Evolutionary conservation across 1,140 invertebrate genomes (phyloP), one percentile per base, ranked within the genome.

Genomic region (Diabrotica virgifera): DNA sequence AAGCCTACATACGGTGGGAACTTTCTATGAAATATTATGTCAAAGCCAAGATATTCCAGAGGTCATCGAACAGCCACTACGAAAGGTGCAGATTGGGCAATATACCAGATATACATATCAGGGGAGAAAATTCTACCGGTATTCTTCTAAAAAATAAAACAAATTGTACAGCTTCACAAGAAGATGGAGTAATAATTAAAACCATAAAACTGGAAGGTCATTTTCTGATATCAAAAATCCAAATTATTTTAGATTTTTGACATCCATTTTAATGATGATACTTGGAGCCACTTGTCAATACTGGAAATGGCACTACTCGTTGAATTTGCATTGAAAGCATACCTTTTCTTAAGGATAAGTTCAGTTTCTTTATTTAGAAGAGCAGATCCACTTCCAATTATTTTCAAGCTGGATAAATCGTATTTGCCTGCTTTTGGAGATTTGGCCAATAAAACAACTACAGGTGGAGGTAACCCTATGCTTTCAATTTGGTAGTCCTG

Each of bases 361-460:
- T 80, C 76, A 35, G 79, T 70, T 53, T 80, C 75, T 65, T 76
- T 69, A 2, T 78, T 77, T 10, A 84, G 66, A 8, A 83, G 80
- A 11, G 83, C 83, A 5, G 82, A 82, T 35, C 80, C 83, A 66
- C 78, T 82, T 14, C 76, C 51, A 52, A 84, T 73, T 64, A 77
- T 72, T 52, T 70, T 70, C 7, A 84, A 60, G 67, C 76, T 75
- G 54, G 77, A 76, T 58, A 82, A 76, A 71, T 84, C 77, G 62
- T 80, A 84, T 9, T 72, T 66, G 11, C 77, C 70, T 13, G 80
- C 74, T 52, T 80, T 59, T 5, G 81, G 75, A 50, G 80, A 79
- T 70, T 87, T 87, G 0, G 81, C 81, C 5, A 87, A 64, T 57
- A 86, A 85, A 7, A 85, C 70, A 60, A 85, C 70, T 5, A 87